Evolutionary conservation across 2,888 invertebrate species (phyloP), one percentile per base, ranked within the genome.

Genomic region (Eurois occulta): DNA sequence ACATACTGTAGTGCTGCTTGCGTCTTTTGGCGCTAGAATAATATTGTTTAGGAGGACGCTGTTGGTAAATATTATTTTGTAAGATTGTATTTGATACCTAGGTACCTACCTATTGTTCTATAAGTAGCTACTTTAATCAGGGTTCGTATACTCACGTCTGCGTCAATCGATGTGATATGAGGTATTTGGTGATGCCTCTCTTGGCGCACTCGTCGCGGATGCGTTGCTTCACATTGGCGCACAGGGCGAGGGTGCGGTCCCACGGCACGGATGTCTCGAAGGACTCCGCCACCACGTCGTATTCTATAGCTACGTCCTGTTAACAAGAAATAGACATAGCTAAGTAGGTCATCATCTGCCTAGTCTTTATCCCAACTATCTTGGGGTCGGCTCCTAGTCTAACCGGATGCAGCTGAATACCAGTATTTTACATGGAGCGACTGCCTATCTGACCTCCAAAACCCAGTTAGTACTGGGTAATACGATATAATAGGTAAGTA

Each of bases 191-290:
- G 66, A 99, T 97, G 46, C 97, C 97, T 1, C 97, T 94, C 28
- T 94, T 94, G 77, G 92, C 92, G 91, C 98, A 98, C 92, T 98
- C 98, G 84, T 94, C 94, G 0, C 97, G 94, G 7, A 99, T 97
- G 70, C 98, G 97, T 75, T 97, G 97, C 94, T 99, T 99, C 10
- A 99, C 99, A 96, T 99, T 99, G 74, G 97, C 97, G 92, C 99
- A 99, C 58, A 99, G 96, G 28, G 97, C 96, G 46, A 98, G 95
- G 21, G 99, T 98, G 74, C 98, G 97, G 95, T 99, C 99, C 99
- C 99, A 99, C 2, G 99, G 98, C 3, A 99, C 99, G 0, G 99
- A 99, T 0, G 99, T 99, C 96, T 99, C 99, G 96, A 99, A 99
- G 0, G 99, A 99, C 94, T 99, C 99, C 0, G 99, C 98, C 3